phyloP scores from a whole-genome alignment of 2,888 invertebrate genomes.

The Cloeon dipterum region DNA sequence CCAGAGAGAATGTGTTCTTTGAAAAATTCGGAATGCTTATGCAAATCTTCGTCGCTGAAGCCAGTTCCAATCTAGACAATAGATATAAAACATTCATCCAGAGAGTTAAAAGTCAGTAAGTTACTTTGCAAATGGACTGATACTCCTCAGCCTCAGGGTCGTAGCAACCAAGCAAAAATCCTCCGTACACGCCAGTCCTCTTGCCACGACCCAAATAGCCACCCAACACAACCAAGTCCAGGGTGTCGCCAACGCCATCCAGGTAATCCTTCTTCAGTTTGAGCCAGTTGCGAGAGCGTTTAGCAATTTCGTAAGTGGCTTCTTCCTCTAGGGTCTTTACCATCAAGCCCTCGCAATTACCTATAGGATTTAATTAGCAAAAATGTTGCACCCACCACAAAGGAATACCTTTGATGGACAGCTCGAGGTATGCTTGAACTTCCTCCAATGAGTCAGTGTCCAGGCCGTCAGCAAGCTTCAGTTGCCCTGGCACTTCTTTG shows the following conservation, averaged over 20 bases:
- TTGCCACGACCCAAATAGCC: slow-evolving; percentile 85
- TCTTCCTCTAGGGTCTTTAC: slow-evolving; percentile 78
- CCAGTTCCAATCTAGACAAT: slow-evolving; percentile 60
- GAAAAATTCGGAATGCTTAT: slow-evolving; percentile 48
- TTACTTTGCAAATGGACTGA: slow-evolving; percentile 77
- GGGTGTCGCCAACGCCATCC: slow-evolving; percentile 85
- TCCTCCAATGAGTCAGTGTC: slow-evolving; percentile 76
- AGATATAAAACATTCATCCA: slow-evolving; percentile 4
- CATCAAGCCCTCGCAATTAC: slow-evolving; percentile 97
- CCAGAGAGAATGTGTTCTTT: slow-evolving; percentile 47
- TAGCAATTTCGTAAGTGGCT: slow-evolving; percentile 93
- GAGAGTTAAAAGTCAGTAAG: too few species aligned
- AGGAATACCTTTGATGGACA: slow-evolving; percentile 67
- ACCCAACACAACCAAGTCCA: slow-evolving; percentile 90
- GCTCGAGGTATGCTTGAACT: slow-evolving; percentile 82
- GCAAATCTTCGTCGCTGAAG: slow-evolving; percentile 77
- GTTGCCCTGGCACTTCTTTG: slow-evolving; percentile 48
- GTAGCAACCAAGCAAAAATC: slow-evolving; percentile 85
- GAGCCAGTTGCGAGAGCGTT: slow-evolving; percentile 81
- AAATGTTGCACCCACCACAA: slow-evolving; percentile 4
- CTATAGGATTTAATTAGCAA: slow-evolving; percentile 17
- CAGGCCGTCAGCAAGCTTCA: slow-evolving; percentile 63
- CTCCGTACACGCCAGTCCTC: slow-evolving; percentile 80
- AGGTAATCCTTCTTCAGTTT: slow-evolving; percentile 96
- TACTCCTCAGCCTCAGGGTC: slow-evolving; percentile 76